Evolutionary conservation across 2,888 invertebrate genomes (phyloP).

Genomic region (Trachelus iudaicus): DNA sequence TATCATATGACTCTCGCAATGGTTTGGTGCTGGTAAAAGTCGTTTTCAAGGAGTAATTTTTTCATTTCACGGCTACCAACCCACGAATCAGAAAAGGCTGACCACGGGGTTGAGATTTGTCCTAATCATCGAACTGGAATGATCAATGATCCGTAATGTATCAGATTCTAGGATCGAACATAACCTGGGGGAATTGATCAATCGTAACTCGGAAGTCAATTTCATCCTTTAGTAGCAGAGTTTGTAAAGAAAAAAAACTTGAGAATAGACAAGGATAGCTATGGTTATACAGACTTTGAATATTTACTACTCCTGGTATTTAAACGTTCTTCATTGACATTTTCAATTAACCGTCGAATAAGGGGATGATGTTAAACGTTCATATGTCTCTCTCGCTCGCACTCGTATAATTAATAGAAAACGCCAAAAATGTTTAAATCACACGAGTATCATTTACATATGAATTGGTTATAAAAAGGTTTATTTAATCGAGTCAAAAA

Average conservation of each 20-base stretch:
- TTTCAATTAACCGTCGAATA: neutral
- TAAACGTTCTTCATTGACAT: neutral
- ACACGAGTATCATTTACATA: neutral
- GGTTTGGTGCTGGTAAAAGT: neutral
- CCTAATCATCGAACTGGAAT: constrained; percentile 41
- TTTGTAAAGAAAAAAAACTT: neutral
- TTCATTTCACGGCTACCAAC: neutral
- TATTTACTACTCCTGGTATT: neutral
- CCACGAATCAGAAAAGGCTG: neutral
- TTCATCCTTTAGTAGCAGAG: neutral
- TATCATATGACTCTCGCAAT: neutral
- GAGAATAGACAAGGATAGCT: neutral
- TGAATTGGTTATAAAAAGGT: neutral
- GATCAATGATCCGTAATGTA: constrained; percentile 42
- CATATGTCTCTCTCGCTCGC: neutral
- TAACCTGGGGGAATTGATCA: neutral
- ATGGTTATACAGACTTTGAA: neutral
- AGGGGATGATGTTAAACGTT: neutral
- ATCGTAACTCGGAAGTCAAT: neutral
- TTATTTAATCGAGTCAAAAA: neutral
- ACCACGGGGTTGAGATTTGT: neutral
- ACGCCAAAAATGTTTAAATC: neutral
- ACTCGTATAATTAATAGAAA: neutral
- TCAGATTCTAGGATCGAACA: neutral
- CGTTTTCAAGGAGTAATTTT: neutral